Evolutionary conservation across 2,888 invertebrate species (phyloP).

Genomic region (Branchellion lobata): DNA sequence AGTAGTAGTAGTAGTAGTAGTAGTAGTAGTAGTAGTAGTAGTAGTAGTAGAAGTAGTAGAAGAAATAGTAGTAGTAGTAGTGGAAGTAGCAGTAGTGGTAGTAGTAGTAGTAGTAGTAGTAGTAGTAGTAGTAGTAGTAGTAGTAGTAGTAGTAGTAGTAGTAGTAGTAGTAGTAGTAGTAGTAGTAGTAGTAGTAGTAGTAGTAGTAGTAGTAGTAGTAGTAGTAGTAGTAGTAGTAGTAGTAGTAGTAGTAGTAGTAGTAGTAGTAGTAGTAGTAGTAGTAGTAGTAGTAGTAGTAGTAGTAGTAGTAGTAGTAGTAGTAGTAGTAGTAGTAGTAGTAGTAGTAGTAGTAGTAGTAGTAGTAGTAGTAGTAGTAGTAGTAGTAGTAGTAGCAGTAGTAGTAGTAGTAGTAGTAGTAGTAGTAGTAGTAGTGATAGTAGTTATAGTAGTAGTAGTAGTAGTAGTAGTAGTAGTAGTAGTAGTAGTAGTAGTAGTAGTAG

Average conservation of each 20-base stretch:
- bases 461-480: not conserved
- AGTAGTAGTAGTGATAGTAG: not conserved
- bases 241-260: not conserved
- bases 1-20: conserved; percentile 29
- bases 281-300: not conserved
- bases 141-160: not conserved
- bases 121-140: too few relatives aligned
- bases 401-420: not conserved
- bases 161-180: not conserved
- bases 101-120: too few relatives aligned
- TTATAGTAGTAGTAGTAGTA: not conserved
- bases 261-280: not conserved
- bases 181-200: not conserved
- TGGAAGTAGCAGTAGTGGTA: too few relatives aligned
- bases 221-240: not conserved
- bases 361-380: not conserved
- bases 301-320: not conserved
- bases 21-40: too few relatives aligned
- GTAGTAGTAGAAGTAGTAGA: too few relatives aligned
- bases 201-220: not conserved
- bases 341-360: not conserved
- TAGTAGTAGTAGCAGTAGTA: not conserved
- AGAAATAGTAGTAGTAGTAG: too few relatives aligned
- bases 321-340: not conserved
- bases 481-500: not conserved